Evolutionary conservation across 2,888 invertebrate species (phyloP).

Genomic region (Drosophila ezoana): DNA sequence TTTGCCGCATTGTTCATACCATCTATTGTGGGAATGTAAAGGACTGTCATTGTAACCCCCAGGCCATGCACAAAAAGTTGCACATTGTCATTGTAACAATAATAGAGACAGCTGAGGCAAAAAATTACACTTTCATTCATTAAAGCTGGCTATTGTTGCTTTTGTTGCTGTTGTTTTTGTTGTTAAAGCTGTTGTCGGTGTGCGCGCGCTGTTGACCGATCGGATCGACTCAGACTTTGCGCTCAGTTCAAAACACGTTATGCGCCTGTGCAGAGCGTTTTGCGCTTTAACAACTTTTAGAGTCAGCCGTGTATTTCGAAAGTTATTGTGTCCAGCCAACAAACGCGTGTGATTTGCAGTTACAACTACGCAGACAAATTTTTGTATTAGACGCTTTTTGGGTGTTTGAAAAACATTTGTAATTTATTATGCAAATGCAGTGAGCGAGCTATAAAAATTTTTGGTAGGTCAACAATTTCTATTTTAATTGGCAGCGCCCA

Average conservation of each 20-base stretch:
- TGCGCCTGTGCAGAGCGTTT: conserved; percentile 77
- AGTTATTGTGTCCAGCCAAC: conserved; percentile 57
- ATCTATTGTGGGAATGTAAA: conserved; percentile 62
- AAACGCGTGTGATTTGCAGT: conserved; percentile 55
- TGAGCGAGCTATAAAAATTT: conserved; percentile 46
- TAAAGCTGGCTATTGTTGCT: conserved; percentile 67
- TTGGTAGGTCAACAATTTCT: conserved; percentile 74
- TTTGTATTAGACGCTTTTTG: conserved; percentile 45
- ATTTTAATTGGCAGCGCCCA: conserved; percentile 74
- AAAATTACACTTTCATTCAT: conserved; percentile 76
- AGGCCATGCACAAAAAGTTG: conserved; percentile 47
- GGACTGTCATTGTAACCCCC: conserved; percentile 60
- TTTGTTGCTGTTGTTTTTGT: conserved; percentile 19
- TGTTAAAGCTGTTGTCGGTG: conserved; percentile 25
- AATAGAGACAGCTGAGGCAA: conserved; percentile 53
- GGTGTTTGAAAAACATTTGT: conserved; percentile 46
- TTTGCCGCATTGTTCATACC: conserved; percentile 31
- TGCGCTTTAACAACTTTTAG: conserved; percentile 53
- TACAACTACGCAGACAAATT: conserved; percentile 43
- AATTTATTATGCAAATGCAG: conserved; percentile 73
- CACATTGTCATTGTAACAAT: conserved; percentile 68
- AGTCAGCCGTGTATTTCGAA: conserved; percentile 58
- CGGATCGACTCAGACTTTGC: conserved; percentile 50
- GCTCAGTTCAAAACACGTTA: conserved; percentile 76
- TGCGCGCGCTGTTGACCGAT: conserved; percentile 58